Evolutionary conservation across 2,113 vertebrate species (phyloP).

Genomic region (Symphodus melops): DNA sequence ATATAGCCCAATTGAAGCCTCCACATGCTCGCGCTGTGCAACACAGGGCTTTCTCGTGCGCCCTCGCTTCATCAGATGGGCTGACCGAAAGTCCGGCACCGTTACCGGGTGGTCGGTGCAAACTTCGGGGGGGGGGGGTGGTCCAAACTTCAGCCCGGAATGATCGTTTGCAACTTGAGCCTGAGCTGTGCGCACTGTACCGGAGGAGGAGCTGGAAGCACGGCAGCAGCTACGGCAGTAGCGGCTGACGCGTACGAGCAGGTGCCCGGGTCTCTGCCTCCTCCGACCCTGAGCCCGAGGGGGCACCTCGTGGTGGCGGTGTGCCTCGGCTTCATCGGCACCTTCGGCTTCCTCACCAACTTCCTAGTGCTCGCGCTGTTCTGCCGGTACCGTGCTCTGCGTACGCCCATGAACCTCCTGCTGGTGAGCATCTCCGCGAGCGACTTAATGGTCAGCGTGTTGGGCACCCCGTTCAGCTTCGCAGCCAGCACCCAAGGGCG

Average conservation of each 20-base stretch:
- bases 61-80: conserved; percentile 43
- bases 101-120: conserved; percentile 38
- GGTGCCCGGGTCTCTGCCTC: conserved; percentile 44
- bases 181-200: conserved; percentile 69
- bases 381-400: conserved; percentile 81
- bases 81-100: conserved; percentile 12
- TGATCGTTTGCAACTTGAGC: conserved; percentile 79
- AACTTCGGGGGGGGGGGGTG: conserved; percentile 34
- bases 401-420: conserved; percentile 86
- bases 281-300: conserved; percentile 66
- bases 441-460: conserved; percentile 84
- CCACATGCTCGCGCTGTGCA: conserved; percentile 3
- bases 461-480: conserved; percentile 86
- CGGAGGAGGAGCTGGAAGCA: conserved; percentile 38
- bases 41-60: neutral
- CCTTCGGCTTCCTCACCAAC: conserved; percentile 81
- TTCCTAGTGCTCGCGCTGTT: conserved; percentile 82
- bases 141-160: conserved; percentile 55
- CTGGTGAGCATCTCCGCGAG: conserved; percentile 86
- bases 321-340: conserved; percentile 83
- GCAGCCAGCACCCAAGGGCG: conserved; percentile 83
- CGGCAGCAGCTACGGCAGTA: conserved; percentile 33
- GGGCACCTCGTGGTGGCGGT: conserved; percentile 85
- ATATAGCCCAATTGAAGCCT: neutral
- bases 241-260: conserved; percentile 52